These are phyloP conservation scores for Alcis repandata DNA, from an alignment of 2,888 invertebrate species.

Conservation along the genomic window DNA sequence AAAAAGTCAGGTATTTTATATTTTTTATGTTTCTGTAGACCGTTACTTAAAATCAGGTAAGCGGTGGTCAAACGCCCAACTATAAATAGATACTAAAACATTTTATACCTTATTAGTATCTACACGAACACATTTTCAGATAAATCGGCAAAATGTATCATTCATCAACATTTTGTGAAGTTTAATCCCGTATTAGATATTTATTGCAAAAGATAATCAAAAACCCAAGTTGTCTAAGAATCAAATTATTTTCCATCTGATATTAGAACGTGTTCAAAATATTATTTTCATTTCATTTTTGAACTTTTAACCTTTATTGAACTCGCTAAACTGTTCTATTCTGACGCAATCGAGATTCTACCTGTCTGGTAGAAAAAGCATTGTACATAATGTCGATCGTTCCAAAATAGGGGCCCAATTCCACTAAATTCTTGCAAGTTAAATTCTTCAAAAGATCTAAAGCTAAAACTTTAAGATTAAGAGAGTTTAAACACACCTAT, in stretches of 20 bases:
- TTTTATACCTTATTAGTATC: too few species aligned
- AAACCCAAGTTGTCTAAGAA: conserved; percentile 1
- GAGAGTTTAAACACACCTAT: not conserved
- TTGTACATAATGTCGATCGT: not conserved
- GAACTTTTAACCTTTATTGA: conserved; percentile 7
- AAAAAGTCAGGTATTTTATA: too few species aligned
- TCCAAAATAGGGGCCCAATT: not conserved
- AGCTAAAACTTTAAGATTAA: conserved; percentile 3
- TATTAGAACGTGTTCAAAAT: conserved; percentile 6
- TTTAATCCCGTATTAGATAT: conserved; percentile 6
- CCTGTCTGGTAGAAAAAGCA: not conserved
- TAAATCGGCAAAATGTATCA: conserved; percentile 1
- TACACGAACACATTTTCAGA: not conserved
- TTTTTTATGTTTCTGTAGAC: too few species aligned
- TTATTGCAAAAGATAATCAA: conserved; percentile 9
- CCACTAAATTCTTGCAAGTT: not conserved
- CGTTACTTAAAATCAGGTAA: too few species aligned
- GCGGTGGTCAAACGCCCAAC: too few species aligned
- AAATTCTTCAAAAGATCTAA: conserved; percentile 2
- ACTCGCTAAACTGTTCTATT: not conserved
- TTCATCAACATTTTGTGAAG: not conserved
- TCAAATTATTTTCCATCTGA: conserved; percentile 15
- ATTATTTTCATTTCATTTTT: conserved; percentile 12
- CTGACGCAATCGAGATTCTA: not conserved
- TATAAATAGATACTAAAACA: too few species aligned